Evolutionary conservation across 2,797 vertebrate species (phyloP).

Genomic region (Cygnus olor): DNA sequence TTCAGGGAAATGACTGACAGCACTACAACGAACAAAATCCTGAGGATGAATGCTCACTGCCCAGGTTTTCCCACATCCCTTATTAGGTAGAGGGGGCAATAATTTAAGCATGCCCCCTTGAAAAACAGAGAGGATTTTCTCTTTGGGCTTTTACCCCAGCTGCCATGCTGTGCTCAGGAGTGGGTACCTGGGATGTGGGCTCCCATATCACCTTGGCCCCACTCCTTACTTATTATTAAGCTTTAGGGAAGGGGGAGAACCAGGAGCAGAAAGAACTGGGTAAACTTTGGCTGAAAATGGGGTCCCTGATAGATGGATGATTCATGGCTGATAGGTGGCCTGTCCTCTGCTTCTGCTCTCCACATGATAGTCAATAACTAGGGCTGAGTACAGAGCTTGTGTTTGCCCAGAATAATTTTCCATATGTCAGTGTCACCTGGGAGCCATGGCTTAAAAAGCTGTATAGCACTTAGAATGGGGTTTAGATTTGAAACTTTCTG

Average conservation of each 20-base stretch:
- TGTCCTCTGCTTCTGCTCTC: not conserved
- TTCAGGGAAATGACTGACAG: not conserved
- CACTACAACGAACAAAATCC: not conserved
- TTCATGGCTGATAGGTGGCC: not conserved
- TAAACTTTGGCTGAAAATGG: not conserved
- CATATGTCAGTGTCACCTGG: not conserved
- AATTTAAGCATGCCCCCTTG: not conserved
- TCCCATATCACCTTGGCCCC: not conserved
- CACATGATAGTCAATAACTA: not conserved
- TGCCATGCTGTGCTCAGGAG: not conserved
- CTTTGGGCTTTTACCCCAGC: not conserved
- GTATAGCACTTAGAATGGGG: not conserved
- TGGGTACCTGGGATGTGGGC: not conserved
- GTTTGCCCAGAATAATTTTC: not conserved
- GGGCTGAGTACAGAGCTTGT: not conserved
- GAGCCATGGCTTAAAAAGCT: not conserved
- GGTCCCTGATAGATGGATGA: not conserved
- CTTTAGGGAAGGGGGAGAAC: not conserved
- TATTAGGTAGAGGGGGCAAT: not conserved
- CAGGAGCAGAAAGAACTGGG: not conserved
- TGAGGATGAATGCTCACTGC: not conserved
- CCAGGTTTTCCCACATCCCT: fast-evolving
- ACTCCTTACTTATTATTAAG: not conserved
- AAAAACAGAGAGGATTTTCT: not conserved
- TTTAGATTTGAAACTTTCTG: not conserved